phyloP scores from a whole-genome alignment of 1,140 invertebrate genomes.

The Drosophila navojoa region DNA sequence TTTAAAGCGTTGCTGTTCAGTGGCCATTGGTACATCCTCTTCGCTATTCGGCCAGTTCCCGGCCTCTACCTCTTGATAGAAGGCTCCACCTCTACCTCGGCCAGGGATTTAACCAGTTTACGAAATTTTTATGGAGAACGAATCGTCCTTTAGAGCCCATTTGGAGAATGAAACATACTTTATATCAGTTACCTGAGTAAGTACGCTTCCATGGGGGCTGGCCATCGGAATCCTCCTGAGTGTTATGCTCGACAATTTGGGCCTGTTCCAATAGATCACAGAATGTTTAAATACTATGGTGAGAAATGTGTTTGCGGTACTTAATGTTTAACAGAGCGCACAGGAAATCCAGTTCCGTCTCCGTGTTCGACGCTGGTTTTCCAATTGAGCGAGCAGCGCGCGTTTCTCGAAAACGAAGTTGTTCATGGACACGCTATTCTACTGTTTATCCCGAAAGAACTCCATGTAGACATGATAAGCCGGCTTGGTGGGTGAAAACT shows the following conservation, averaged over 20 bases:
- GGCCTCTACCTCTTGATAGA: neutral
- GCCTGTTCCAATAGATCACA: constrained; percentile 74
- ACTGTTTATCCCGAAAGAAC: constrained; percentile 73
- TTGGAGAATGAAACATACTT: neutral
- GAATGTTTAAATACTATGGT: constrained; percentile 63
- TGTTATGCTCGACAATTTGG: constrained; percentile 74
- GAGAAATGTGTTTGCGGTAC: constrained; percentile 73
- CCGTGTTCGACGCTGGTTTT: constrained; percentile 67
- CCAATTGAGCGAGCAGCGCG: constrained; percentile 74
- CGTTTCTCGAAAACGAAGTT: constrained; percentile 78
- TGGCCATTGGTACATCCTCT: neutral
- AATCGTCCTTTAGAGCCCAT: neutral
- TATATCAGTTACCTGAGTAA: neutral
- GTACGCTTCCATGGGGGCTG: neutral
- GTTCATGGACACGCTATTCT: constrained; percentile 61
- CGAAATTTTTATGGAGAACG: neutral
- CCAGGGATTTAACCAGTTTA: no score
- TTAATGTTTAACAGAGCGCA: constrained; percentile 77
- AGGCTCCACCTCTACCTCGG: no score
- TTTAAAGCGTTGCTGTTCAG: neutral
- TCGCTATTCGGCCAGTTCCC: neutral
- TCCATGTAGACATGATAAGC: constrained; percentile 76
- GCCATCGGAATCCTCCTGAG: constrained; percentile 46
- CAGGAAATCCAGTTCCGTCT: constrained; percentile 75
- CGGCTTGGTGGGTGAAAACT: constrained; percentile 76